Conservation (phyloP, 23 tunicate species). For the Diplosoma virens region DNA sequence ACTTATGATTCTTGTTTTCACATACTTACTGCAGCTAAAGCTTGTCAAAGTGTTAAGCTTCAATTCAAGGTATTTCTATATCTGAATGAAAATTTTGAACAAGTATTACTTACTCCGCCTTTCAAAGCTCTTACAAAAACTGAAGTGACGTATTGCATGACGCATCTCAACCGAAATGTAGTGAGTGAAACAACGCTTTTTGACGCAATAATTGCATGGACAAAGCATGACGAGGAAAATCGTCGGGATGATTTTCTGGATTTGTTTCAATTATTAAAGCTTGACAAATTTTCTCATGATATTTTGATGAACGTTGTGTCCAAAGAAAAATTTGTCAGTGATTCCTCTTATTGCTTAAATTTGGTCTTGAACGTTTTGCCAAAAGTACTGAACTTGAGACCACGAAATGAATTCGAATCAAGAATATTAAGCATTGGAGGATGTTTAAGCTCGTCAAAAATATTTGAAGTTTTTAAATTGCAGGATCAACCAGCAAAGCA, state of each 20-base stretch:
- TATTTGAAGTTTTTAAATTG: neutral
- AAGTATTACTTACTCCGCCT: no score
- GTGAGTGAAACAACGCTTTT: neutral
- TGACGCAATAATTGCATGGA: neutral
- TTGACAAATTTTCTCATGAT: neutral
- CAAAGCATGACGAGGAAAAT: neutral
- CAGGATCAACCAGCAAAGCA: neutral
- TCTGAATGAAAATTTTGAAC: no score
- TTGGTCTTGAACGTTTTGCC: neutral
- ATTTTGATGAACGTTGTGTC: neutral
- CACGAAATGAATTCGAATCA: neutral
- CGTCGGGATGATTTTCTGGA: neutral
- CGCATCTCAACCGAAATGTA: neutral
- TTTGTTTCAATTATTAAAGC: neutral
- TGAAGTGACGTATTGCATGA: neutral
- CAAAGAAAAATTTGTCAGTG: neutral
- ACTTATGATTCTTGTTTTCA: no score
- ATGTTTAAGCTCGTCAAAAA: neutral
- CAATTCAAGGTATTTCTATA: no score
- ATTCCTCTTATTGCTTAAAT: neutral
- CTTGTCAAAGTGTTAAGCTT: no score
- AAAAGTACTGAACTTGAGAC: neutral
- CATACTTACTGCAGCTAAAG: no score
- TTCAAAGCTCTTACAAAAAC: neutral
- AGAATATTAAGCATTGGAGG: neutral